A percentile compares a stretch with the other conserved stretches of the same genome.
Evolutionary conservation across 2,113 vertebrate genomes (phyloP).

Genomic region (Origma solitaria): DNA sequence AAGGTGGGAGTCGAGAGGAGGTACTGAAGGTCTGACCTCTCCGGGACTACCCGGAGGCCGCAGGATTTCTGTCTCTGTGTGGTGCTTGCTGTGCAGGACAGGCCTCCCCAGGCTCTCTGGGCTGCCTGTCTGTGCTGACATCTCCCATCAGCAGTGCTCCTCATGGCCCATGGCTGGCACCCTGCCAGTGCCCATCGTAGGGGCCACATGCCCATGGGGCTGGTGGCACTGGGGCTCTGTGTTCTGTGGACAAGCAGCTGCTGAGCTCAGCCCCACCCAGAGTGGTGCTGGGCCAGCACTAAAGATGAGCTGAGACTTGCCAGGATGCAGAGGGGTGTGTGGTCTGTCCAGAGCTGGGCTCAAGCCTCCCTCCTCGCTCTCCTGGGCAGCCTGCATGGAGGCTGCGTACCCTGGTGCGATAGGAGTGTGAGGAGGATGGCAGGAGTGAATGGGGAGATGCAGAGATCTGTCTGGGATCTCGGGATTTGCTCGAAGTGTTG

Average conservation of each 20-base stretch:
- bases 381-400: not conserved
- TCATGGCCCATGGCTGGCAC: not conserved
- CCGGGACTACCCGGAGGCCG: accelerated
- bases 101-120: not conserved
- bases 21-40: not conserved
- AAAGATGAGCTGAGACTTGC: not conserved
- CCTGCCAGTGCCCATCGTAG: not conserved
- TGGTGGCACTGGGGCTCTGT: not conserved
- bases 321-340: not conserved
- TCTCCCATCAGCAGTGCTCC: not conserved
- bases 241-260: not conserved
- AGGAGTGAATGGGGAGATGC: not conserved
- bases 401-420: not conserved
- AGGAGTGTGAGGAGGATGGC: not conserved
- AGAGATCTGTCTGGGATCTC: not conserved
- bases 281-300: not conserved
- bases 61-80: not conserved
- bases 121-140: not conserved
- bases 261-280: not conserved
- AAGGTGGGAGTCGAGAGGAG: not conserved
- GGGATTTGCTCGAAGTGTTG: not conserved
- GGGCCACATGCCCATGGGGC: not conserved
- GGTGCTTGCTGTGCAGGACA: not conserved
- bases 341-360: not conserved
- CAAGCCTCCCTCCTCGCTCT: not conserved